These are phyloP conservation scores for Malacosoma neustria DNA, from an alignment of 2,888 invertebrate species.

Conservation along the genomic window DNA sequence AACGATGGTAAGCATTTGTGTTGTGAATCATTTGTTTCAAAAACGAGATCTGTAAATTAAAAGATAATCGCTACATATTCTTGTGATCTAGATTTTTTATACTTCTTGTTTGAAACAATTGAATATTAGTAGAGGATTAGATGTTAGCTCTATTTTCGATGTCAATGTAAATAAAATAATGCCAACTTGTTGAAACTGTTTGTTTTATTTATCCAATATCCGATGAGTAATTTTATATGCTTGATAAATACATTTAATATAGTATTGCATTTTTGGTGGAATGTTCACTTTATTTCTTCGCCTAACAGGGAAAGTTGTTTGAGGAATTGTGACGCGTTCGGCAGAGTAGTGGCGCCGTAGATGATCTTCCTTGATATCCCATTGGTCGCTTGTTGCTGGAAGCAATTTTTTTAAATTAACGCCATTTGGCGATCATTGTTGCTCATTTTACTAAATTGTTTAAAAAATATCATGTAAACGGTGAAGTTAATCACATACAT, in stretches of 20 bases:
- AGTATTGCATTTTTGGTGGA: constrained; percentile 29
- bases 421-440: too few species aligned
- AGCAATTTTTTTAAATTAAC: constrained; percentile 17
- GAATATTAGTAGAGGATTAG: constrained; percentile 70
- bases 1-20: constrained; percentile 5
- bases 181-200: constrained; percentile 70
- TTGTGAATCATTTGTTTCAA: constrained; percentile 1
- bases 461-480: background rate
- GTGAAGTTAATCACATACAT: too few species aligned
- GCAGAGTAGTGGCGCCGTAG: constrained; percentile 96
- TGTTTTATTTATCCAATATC: constrained; percentile 42
- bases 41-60: background rate
- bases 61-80: constrained; percentile 35
- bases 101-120: constrained; percentile 74
- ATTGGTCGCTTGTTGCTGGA: constrained; percentile 79
- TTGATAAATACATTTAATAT: constrained; percentile 17
- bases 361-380: constrained; percentile 87
- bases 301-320: constrained; percentile 90
- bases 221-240: constrained; percentile 23
- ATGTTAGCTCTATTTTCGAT: constrained; percentile 75
- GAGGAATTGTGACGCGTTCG: constrained; percentile 95
- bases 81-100: constrained; percentile 76
- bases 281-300: constrained; percentile 78
- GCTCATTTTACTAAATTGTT: too few species aligned
- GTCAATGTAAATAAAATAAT: constrained; percentile 73